Evolutionary conservation across 2,797 vertebrate species (phyloP).

Genomic region (Eutrigla gurnardus): DNA sequence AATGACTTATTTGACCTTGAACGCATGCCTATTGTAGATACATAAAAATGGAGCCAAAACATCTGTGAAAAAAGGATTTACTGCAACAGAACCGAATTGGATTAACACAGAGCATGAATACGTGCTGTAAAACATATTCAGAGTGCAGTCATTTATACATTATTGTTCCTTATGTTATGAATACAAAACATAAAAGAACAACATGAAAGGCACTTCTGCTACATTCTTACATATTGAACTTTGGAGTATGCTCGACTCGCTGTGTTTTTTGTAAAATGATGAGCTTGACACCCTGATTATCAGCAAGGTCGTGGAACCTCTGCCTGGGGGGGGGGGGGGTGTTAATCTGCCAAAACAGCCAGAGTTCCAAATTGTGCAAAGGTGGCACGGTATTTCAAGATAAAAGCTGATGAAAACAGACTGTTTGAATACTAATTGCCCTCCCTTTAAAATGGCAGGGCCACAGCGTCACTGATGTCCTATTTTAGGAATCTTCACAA

Average conservation of each 20-base stretch:
- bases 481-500: conserved; percentile 61
- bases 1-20: conserved; percentile 32
- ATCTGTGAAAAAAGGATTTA: background rate
- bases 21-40: conserved; percentile 51
- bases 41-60: conserved; percentile 17
- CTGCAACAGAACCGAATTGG: background rate
- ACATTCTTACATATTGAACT: conserved; percentile 32
- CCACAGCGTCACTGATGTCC: conserved; percentile 58
- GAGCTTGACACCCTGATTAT: conserved; percentile 59
- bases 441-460: conserved; percentile 52
- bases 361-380: conserved; percentile 67
- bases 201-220: conserved; percentile 13
- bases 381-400: conserved; percentile 65
- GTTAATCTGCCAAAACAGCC: conserved; percentile 62
- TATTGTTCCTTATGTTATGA: conserved; percentile 4
- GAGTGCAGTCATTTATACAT: background rate
- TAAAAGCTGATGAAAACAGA: conserved; percentile 66
- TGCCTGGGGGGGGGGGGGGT: conserved; percentile 7
- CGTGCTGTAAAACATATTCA: background rate
- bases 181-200: conserved; percentile 6
- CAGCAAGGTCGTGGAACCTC: conserved; percentile 68
- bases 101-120: conserved; percentile 17
- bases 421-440: conserved; percentile 70
- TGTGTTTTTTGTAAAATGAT: conserved; percentile 56
- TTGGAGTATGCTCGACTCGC: conserved; percentile 8